Conservation (phyloP, 2,113 vertebrate species). For the Geococcyx californianus region DNA sequence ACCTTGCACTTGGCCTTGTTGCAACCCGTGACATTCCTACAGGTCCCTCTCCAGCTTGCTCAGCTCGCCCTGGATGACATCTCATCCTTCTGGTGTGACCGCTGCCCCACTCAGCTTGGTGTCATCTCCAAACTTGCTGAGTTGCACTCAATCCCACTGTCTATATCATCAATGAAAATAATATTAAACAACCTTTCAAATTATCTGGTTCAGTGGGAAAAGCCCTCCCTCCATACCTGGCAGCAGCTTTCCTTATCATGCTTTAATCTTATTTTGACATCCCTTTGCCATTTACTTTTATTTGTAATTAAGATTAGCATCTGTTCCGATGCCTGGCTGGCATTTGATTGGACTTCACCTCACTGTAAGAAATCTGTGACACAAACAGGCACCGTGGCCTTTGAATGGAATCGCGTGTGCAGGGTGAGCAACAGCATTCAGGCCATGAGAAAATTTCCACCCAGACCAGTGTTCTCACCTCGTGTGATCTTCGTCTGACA, state of each 20-base stretch:
- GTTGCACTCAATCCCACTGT: too few species aligned
- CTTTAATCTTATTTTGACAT: background rate
- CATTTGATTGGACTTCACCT: constrained; percentile 1
- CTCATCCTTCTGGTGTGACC: too few species aligned
- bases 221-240: background rate
- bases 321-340: background rate
- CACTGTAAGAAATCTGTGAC: background rate
- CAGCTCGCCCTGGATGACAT: too few species aligned
- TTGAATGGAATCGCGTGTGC: background rate
- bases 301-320: constrained; percentile 1
- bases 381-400: background rate
- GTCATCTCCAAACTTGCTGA: too few species aligned
- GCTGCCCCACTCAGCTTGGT: too few species aligned
- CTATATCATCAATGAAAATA: too few species aligned
- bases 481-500: background rate
- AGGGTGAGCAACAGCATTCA: background rate
- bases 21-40: too few species aligned
- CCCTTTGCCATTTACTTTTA: background rate
- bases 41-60: too few species aligned
- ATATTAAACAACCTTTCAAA: too few species aligned
- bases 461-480: background rate
- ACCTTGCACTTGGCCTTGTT: too few species aligned
- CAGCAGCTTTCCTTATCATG: background rate
- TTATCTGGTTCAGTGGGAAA: background rate
- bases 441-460: background rate